These are phyloP conservation scores for Proteles cristata DNA, from an alignment of 2,113 vertebrate species.

Conservation along the genomic window DNA sequence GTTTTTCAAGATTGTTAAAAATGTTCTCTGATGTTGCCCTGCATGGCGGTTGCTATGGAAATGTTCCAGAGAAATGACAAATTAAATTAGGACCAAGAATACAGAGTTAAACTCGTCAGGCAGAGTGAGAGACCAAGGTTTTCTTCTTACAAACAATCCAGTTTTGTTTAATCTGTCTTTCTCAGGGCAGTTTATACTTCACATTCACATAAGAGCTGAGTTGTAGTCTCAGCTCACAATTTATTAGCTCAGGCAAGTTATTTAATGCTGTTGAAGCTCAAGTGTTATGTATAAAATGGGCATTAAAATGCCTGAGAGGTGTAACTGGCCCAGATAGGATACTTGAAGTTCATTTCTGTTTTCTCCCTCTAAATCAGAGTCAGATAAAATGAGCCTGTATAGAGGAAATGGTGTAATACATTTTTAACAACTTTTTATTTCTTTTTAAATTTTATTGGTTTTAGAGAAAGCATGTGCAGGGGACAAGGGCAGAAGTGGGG, in stretches of 20 bases:
- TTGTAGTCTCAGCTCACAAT: slow-evolving; percentile 16
- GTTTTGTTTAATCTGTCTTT: slow-evolving; percentile 45
- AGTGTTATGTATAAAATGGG: neutral
- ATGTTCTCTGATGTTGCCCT: slow-evolving; percentile 42
- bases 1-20: slow-evolving; percentile 53
- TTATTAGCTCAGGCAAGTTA: neutral
- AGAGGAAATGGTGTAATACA: neutral
- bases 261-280: neutral
- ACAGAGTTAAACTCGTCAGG: neutral
- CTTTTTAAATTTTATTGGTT: no score
- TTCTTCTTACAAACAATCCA: neutral
- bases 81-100: slow-evolving; percentile 55
- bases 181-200: neutral
- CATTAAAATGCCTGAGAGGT: neutral
- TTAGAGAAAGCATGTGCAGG: no score
- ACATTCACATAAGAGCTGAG: slow-evolving; percentile 1
- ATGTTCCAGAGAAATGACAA: slow-evolving; percentile 34
- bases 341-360: slow-evolving; percentile 1
- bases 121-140: neutral
- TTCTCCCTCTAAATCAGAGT: neutral
- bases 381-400: slow-evolving; percentile 13
- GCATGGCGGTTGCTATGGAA: slow-evolving; percentile 52
- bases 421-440: neutral
- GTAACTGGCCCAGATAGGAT: neutral
- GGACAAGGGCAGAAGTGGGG: no score